These are phyloP conservation scores for Dusona sp. DNA, from an alignment of 2,888 invertebrate genomes.

Conservation along the genomic window DNA sequence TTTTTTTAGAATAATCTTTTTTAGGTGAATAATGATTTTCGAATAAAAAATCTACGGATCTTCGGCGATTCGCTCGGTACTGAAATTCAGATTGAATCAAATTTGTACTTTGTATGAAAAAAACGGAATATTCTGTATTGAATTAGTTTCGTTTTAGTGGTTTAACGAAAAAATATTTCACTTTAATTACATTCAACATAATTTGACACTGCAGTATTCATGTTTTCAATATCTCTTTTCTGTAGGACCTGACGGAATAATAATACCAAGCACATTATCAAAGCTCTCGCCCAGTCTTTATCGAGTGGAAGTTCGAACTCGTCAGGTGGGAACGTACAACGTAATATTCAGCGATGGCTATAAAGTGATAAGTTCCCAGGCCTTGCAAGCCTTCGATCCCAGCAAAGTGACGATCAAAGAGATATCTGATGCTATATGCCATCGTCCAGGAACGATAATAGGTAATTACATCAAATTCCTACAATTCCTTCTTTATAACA, in stretches of 20 bases:
- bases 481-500: background rate
- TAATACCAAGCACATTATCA: constrained; percentile 83
- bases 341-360: constrained; percentile 88
- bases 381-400: constrained; percentile 92
- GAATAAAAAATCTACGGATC: no score
- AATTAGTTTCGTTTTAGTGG: background rate
- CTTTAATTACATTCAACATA: background rate
- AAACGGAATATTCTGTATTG: no score
- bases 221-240: constrained; percentile 48
- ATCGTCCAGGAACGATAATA: constrained; percentile 92
- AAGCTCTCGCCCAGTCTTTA: constrained; percentile 89
- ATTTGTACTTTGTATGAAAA: no score
- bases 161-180: background rate
- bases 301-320: constrained; percentile 91
- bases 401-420: constrained; percentile 90
- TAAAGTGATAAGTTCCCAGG: constrained; percentile 86
- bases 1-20: no score
- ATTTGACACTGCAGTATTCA: background rate
- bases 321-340: constrained; percentile 90
- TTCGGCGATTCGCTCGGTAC: no score
- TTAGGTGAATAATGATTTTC: no score
- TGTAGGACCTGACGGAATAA: constrained; percentile 86
- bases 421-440: constrained; percentile 91
- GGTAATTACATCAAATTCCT: constrained; percentile 83
- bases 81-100: no score